Base-by-base conservation (phyloP, 1,140 invertebrate species). In the Megalopta genalis region DNA sequence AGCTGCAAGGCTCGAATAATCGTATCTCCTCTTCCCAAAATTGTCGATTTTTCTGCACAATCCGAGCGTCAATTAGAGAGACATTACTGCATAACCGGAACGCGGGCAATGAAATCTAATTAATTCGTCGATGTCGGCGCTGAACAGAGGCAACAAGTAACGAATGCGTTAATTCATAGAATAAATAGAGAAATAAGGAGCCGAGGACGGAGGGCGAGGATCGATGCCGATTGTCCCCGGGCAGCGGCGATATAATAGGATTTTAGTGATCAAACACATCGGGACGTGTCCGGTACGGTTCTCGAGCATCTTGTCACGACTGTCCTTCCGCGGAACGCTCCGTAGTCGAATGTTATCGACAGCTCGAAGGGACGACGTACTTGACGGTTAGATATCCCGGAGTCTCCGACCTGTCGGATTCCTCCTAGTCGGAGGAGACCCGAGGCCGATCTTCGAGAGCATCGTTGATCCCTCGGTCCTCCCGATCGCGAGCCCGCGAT, bases 321-420 rank as follows among this genome's bases (percentile, higher is more conserved):
- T 67, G 71, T 62, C 77, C 57, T 21, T 67, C 63, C 54, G 32
- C 72, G 8, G 25, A 62, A 60, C 54, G 39, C 12, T 67, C 60
- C 49, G 14, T n/a, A 25, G 54, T 75, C 52, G 72, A 75, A 80
- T 80, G 72, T 75, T 80, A 80, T 74, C 71, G 72, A 80, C 77
- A 75, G 77, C 71, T 68, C 39, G 42, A 67, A 75, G 52, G 71
- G 72, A 52, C 23, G 39, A 9, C n/a, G 60, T 37, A 25, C 46
- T 77, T 32, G 76, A 77, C 70, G 62, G 76, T 63, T 52, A 39
- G 46, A 64, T 42, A 32, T n/a, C 62, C 39, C 32, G 16, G 42
- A 78, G 64, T 60, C 42, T 80, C 42, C 62, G 68, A 65, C 74
- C 80, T 77, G 67, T 77, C 75, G 27, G 39, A 46, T 46, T 77